Percentiles rank a stretch among this genome's conserved stretches.
Evolutionary conservation across 2,797 vertebrate genomes (phyloP).

Genomic region (Acanthis flammea): DNA sequence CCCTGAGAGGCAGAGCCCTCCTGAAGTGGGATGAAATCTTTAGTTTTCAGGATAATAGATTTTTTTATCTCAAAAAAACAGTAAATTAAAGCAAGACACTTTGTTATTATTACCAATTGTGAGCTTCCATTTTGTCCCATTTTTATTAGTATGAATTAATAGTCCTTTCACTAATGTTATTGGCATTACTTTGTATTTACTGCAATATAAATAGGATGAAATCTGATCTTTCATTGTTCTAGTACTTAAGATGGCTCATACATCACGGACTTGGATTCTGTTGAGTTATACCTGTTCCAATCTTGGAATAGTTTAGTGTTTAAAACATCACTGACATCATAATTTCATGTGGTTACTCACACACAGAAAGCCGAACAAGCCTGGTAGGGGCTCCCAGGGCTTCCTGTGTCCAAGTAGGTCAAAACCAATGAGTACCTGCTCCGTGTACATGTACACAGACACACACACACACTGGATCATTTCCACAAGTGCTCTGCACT

Average conservation of each 20-base stretch:
- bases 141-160: not conserved
- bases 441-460: accelerated
- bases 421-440: not conserved
- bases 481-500: not conserved
- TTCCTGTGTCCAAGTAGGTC: not conserved
- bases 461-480: not conserved
- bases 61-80: not conserved
- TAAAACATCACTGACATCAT: not conserved
- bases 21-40: not conserved
- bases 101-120: not conserved
- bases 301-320: not conserved
- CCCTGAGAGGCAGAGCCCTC: not conserved
- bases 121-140: not conserved
- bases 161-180: not conserved
- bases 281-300: not conserved
- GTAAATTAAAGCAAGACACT: not conserved
- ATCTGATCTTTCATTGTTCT: not conserved
- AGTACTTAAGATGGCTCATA: not conserved
- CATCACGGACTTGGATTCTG: not conserved
- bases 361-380: not conserved
- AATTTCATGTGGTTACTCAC: not conserved
- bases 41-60: not conserved
- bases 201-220: not conserved
- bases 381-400: not conserved
- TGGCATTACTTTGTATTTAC: not conserved